Evolutionary conservation across 2,888 invertebrate species (phyloP).

Genomic region (Nomada ferruginata): DNA sequence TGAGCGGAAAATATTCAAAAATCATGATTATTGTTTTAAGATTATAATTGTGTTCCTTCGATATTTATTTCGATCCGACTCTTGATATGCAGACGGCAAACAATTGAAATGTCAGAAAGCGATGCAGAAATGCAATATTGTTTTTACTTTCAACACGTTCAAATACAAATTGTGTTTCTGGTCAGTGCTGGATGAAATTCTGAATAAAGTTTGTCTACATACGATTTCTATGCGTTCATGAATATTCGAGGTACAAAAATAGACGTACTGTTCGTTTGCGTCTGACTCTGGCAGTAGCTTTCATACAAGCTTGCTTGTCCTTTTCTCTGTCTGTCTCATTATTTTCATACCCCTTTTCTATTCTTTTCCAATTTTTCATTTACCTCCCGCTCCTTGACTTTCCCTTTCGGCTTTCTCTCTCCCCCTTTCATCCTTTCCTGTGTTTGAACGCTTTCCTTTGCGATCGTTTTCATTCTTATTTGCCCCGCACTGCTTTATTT

Average conservation of each 20-base stretch:
- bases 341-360: slow-evolving; percentile 19
- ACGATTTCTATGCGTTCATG: not conserved
- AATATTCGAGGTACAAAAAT: slow-evolving; percentile 16
- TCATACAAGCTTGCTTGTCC: slow-evolving; percentile 14
- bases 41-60: too few relatives aligned
- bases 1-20: not conserved
- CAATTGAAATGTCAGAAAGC: not conserved
- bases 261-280: slow-evolving; percentile 6
- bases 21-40: too few relatives aligned
- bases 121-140: not conserved
- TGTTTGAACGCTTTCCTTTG: slow-evolving; percentile 3
- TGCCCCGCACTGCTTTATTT: slow-evolving; percentile 15
- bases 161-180: not conserved
- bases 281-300: slow-evolving; percentile 14
- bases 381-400: slow-evolving; percentile 8
- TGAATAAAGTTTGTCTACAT: not conserved
- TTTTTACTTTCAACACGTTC: not conserved
- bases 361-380: slow-evolving; percentile 6
- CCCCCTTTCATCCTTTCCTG: not conserved
- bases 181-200: not conserved
- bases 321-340: slow-evolving; percentile 23
- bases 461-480: slow-evolving; percentile 20
- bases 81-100: not conserved
- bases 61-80: not conserved
- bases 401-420: slow-evolving; percentile 1